Evolutionary conservation across 2,888 invertebrate species (phyloP).

Genomic region (Odontocerum albicorne): DNA sequence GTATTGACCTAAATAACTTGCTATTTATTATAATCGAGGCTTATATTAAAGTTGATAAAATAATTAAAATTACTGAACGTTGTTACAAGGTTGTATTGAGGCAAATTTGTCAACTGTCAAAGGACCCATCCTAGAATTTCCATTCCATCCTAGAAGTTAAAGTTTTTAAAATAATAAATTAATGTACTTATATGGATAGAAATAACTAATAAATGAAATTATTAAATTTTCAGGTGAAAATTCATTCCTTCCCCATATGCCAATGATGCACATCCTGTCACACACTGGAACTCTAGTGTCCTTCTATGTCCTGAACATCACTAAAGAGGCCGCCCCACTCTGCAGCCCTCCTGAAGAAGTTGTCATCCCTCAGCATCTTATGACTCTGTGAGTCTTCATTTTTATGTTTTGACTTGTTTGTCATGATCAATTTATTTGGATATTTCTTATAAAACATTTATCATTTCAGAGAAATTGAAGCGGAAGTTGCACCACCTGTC

Average conservation of each 20-base stretch:
- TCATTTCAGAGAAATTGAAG: conserved; percentile 12
- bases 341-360: conserved; percentile 64
- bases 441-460: too few relatives aligned
- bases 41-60: too few relatives aligned
- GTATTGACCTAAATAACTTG: too few relatives aligned
- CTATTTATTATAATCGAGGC: too few relatives aligned
- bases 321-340: conserved; percentile 58
- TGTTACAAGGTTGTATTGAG: too few relatives aligned
- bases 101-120: too few relatives aligned
- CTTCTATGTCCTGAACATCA: conserved; percentile 75
- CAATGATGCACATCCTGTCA: conserved; percentile 74
- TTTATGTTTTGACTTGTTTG: too few relatives aligned
- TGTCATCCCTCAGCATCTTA: conserved; percentile 43
- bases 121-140: too few relatives aligned
- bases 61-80: too few relatives aligned
- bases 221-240: conserved; percentile 53
- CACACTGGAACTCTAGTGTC: conserved; percentile 76
- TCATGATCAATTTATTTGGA: too few relatives aligned
- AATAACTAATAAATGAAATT: background rate
- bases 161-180: too few relatives aligned
- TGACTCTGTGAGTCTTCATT: conserved; percentile 41
- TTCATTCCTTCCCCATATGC: conserved; percentile 70
- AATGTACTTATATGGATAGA: too few relatives aligned
- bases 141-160: background rate
- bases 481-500: background rate